phyloP scores from a whole-genome alignment of 2,888 invertebrate species.

The Euclidia mi region DNA sequence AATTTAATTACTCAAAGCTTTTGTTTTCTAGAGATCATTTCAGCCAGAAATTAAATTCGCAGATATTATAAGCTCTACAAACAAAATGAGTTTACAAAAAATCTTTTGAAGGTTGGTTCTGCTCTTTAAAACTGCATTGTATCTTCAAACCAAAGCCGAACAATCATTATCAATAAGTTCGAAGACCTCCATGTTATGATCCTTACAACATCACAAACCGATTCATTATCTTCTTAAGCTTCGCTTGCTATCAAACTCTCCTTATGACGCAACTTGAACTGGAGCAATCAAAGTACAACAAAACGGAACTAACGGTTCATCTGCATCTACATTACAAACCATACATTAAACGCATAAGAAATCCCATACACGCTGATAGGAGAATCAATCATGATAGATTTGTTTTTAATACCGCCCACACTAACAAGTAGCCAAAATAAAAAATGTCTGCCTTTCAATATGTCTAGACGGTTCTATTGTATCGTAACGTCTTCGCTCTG shows the following conservation, averaged over 20 bases:
- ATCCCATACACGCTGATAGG: constrained; percentile 28
- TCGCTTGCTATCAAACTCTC: neutral
- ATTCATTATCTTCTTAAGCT: neutral
- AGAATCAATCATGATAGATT: constrained; percentile 70
- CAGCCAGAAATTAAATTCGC: too few relatives aligned
- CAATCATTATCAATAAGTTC: too few relatives aligned
- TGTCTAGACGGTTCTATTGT: constrained; percentile 78
- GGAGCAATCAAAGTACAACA: constrained; percentile 25
- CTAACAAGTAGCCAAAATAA: constrained; percentile 69
- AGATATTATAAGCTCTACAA: too few relatives aligned
- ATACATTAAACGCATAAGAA: constrained; percentile 37
- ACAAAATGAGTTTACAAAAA: too few relatives aligned
- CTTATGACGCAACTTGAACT: constrained; percentile 9
- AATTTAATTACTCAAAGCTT: too few relatives aligned
- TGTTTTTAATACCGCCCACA: constrained; percentile 71
- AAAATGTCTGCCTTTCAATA: constrained; percentile 76
- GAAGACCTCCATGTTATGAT: too few relatives aligned
- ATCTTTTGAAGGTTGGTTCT: too few relatives aligned
- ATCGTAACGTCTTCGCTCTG: constrained; percentile 51
- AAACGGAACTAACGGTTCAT: constrained; percentile 25
- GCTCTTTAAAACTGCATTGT: too few relatives aligned
- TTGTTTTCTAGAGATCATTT: too few relatives aligned
- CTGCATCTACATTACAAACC: constrained; percentile 4
- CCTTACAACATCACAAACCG: too few relatives aligned
- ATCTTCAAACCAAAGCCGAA: too few relatives aligned